Percentiles rank a stretch among this genome's conserved stretches.
Conservation (phyloP, 2,113 vertebrate species). For the Trichechus manatus region DNA sequence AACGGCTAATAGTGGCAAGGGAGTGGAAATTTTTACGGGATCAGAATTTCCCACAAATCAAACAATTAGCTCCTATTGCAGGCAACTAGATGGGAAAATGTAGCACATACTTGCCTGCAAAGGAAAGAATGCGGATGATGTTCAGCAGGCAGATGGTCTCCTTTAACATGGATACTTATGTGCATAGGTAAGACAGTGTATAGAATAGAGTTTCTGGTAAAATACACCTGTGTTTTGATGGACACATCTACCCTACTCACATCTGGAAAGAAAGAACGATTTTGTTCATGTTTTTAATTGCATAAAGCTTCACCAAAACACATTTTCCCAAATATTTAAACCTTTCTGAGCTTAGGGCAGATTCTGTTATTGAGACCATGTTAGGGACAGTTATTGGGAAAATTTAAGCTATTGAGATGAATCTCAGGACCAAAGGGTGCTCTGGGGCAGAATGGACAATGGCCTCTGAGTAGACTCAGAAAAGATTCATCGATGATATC, state of each 20-base stretch:
- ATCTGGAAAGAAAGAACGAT: background rate
- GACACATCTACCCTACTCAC: background rate
- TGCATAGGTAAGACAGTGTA: background rate
- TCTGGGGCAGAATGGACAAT: background rate
- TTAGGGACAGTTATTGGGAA: background rate
- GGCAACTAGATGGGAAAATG: background rate
- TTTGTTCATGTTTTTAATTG: background rate
- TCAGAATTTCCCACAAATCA: background rate
- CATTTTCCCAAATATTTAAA: conserved; percentile 30
- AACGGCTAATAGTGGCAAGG: background rate
- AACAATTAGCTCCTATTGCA: background rate
- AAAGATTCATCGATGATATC: background rate
- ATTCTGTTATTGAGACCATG: background rate
- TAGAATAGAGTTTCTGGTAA: background rate
- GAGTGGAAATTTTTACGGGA: background rate
- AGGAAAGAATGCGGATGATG: background rate
- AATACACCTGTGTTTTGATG: background rate
- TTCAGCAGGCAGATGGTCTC: background rate
- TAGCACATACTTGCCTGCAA: background rate
- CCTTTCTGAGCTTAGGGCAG: background rate
- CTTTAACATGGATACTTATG: background rate
- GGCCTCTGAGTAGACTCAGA: background rate
- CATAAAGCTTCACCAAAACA: background rate
- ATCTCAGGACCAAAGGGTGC: background rate
- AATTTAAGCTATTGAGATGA: background rate